Evolutionary conservation across 1,140 invertebrate genomes (phyloP).

Genomic region (Globodera ellingtonae): DNA sequence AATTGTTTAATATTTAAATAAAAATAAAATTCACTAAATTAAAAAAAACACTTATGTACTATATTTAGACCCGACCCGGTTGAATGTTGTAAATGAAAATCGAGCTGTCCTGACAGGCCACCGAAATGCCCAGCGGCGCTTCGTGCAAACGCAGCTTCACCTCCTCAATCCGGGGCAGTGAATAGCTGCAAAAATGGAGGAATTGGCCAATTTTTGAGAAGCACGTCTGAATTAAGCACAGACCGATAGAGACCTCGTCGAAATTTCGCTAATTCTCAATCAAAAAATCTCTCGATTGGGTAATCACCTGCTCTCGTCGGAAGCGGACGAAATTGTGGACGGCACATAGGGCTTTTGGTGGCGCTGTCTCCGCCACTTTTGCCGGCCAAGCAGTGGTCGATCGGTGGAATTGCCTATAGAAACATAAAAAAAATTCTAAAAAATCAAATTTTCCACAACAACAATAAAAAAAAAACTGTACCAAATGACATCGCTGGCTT

Average conservation of each 20-base stretch:
- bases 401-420: constrained; percentile 4
- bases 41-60: not conserved
- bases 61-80: constrained; percentile 16
- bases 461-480: not conserved
- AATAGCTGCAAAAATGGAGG: constrained; percentile 44
- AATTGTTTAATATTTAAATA: not conserved
- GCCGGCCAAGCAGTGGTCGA: not conserved
- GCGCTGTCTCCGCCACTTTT: constrained; percentile 28
- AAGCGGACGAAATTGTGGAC: constrained; percentile 61
- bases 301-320: constrained; percentile 56
- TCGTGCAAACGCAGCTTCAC: constrained; percentile 51
- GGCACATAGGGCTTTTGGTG: constrained; percentile 58
- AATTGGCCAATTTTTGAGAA: not conserved
- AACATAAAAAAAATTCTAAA: not conserved
- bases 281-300: too few relatives aligned
- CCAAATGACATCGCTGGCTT: not conserved
- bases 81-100: constrained; percentile 59
- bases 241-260: too few relatives aligned
- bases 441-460: not conserved
- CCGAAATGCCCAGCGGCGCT: constrained; percentile 48
- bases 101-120: constrained; percentile 59
- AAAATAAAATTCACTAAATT: not conserved
- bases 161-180: constrained; percentile 52
- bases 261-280: too few relatives aligned
- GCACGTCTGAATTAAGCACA: too few relatives aligned